Evolutionary conservation across 1,140 invertebrate genomes (phyloP).

Genomic region (Habropoda laboriosa): DNA sequence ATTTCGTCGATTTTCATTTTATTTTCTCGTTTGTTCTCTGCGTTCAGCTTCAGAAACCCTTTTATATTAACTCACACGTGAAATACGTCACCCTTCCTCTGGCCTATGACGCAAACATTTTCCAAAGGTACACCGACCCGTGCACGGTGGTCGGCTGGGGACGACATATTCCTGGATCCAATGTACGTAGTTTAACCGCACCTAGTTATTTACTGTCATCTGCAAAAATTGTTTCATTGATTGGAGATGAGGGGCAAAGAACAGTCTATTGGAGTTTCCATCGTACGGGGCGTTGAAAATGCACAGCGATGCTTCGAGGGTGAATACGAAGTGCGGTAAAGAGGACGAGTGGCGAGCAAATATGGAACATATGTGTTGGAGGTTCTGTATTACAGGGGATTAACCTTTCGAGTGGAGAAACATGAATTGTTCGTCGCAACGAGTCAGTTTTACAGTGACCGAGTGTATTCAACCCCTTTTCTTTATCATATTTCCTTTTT

Average conservation of each 20-base stretch:
- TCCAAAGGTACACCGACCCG: conserved; percentile 40
- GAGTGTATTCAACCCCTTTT: too few relatives aligned
- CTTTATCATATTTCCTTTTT: too few relatives aligned
- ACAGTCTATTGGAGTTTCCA: neutral
- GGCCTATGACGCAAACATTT: conserved; percentile 51
- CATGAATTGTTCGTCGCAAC: too few relatives aligned
- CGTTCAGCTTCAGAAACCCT: conserved; percentile 38
- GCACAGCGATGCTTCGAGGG: neutral
- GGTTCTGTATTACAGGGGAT: neutral
- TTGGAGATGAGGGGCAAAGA: neutral
- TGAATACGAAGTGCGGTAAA: neutral
- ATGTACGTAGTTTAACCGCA: conserved; percentile 27
- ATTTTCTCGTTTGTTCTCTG: neutral
- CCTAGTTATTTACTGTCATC: conserved; percentile 8
- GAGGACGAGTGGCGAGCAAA: neutral
- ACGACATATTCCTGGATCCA: conserved; percentile 40
- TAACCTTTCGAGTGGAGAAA: neutral
- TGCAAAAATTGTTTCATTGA: neutral
- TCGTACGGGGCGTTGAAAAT: neutral
- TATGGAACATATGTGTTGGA: neutral
- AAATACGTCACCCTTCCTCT: conserved; percentile 36
- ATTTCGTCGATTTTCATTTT: neutral
- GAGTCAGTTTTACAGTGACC: too few relatives aligned
- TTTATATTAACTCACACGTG: conserved; percentile 39
- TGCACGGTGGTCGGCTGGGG: conserved; percentile 72